Base-by-base conservation (phyloP, 2,113 vertebrate species). In the Steatornis caripensis region DNA sequence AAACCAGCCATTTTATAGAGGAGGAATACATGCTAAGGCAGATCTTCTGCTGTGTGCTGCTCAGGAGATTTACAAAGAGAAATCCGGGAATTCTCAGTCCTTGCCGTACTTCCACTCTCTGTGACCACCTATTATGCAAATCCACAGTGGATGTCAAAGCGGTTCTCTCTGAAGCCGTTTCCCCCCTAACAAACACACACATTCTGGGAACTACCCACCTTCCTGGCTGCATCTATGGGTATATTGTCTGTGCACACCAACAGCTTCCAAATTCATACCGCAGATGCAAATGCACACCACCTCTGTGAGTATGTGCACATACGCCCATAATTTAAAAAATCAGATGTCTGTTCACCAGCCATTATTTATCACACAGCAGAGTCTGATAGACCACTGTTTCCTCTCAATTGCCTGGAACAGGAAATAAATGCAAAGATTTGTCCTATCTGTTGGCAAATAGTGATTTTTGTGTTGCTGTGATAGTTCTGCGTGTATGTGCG, bases 401-500 rank as follows among this genome's bases (percentile, higher is more conserved):
- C 58, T 66, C 48, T 80, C 46, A 36, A 26, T 37, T 58, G 70
- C 51, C 88, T 69, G 64, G 45, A 79, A 49, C 10, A 29, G 69
- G 46, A 86, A 71, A 89, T 39, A 78, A 70, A 70, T 55, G 51
- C 64, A 51, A 51, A 64, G 37, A 30, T n/a, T 71, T 51, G 48
- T 20, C 45, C 65, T 34, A 4, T 15, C 21, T 58, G 29, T 37
- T 70, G 64, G 54, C 39, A 88, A 69, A 85, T 9, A 6, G 21
- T 22, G 37, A 23, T 84, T 78, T 93, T 86, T 65, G 27, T 3
- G 1, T 45, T 15, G 39, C 7, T 60, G 20, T 19, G 45, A 11
- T 16, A 45, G n/a, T n/a, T 81, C 22, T 29, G 1, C 30, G 7
- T 6, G 13, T 41, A 32, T 20, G 30, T 9, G 15, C 0, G 0